Base-by-base conservation (phyloP, 2,113 vertebrate species). In the Andinoacara biseriatus region DNA sequence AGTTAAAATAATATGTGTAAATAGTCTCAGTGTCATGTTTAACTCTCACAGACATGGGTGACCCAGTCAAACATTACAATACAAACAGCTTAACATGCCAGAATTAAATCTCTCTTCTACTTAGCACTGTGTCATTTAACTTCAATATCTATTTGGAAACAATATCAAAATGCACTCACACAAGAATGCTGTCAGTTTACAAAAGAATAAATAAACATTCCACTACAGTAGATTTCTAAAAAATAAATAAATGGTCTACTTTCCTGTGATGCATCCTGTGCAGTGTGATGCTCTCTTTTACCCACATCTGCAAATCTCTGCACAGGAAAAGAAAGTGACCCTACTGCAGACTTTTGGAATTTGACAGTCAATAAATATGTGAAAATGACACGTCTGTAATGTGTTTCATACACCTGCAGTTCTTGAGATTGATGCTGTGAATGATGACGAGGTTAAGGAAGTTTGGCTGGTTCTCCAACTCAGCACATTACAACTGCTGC, bases 221-320 rank as follows among this genome's bases (percentile, higher is more conserved):
- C 7, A 22, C 40, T 40, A 15, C 11, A 63, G 61, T 24, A 9
- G 0, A 22, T 62, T 62, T 33, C 2, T 40, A 15, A 40, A 20
- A 13, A 24, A 40, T n/a, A 40, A 20, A 40, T 11, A 29, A 29
- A 29, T 31, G 5, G 31, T 31, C 22, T n/a, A 0, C 35, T 35
- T 63, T n/a, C 38, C 35, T 63, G 9, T 63, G 35, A 35, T 2
- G 35, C 61, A 15, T 63, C 13, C 2, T 63, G 15, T 5, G 35
- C 18, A 40, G 13, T 63, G 61, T 7, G 40, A 40, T 63, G 6
- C 20, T 63, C 60, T 63, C 11, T 22, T 63, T 63, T 1, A 63
- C 33, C 38, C 10, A 22, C 33, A 5, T 38, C 35, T 24, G 35
- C 35, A 40, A 40, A 63, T 63, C 35, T n/a, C 31, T 31, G 35